These are phyloP conservation scores for Congeria kusceri DNA, from an alignment of 2,888 invertebrate genomes.

Conservation along the genomic window DNA sequence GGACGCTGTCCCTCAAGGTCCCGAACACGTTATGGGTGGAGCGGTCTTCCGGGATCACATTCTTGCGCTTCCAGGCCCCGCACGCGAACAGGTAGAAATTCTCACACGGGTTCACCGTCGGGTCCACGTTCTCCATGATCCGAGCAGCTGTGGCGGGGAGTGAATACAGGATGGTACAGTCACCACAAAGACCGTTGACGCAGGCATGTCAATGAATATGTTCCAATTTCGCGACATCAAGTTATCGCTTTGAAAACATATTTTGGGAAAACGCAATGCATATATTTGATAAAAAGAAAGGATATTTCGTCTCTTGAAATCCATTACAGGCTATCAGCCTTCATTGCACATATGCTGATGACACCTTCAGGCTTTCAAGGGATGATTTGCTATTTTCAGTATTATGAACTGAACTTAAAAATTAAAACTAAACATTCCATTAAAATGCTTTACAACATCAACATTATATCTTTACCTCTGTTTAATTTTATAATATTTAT, in stretches of 20 bases:
- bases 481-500: no score
- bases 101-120: constrained; percentile 91
- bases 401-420: no score
- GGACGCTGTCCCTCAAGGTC: constrained; percentile 93
- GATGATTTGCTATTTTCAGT: no score
- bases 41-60: constrained; percentile 93
- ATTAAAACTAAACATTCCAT: no score
- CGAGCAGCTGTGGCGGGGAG: constrained; percentile 89
- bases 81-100: constrained; percentile 95
- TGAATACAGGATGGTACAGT: no score
- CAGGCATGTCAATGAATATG: neutral
- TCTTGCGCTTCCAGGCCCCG: constrained; percentile 93
- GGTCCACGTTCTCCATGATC: constrained; percentile 92
- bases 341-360: no score
- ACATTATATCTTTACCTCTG: no score
- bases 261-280: neutral
- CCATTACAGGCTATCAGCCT: no score
- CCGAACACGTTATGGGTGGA: constrained; percentile 94
- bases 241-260: neutral
- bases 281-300: neutral
- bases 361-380: no score
- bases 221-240: neutral
- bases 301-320: no score
- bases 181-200: neutral
- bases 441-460: no score